Evolutionary conservation across 2,888 invertebrate genomes (phyloP).

Genomic region (Philereme transversata): DNA sequence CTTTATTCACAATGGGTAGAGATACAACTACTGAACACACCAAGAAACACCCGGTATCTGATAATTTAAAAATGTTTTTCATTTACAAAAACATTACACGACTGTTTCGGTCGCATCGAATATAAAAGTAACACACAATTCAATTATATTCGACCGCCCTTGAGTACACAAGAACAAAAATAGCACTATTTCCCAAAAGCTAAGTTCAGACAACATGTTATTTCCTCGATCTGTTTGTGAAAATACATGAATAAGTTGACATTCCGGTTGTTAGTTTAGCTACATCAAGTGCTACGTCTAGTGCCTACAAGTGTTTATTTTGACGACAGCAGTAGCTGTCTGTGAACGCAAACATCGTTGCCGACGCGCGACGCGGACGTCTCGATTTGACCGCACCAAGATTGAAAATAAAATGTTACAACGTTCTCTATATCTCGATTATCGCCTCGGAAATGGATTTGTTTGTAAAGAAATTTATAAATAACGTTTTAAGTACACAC

Average conservation of each 20-base stretch:
- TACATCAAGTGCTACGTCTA: conserved; percentile 3
- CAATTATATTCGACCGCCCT: conserved; percentile 5
- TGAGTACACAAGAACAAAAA: conserved; percentile 11
- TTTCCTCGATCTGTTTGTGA: conserved; percentile 1
- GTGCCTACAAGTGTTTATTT: conserved; percentile 24
- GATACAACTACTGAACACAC: not conserved
- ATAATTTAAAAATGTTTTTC: conserved; percentile 4
- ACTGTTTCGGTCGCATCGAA: conserved; percentile 14
- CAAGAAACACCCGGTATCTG: not conserved
- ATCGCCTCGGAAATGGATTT: conserved; percentile 30
- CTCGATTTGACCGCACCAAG: conserved; percentile 30
- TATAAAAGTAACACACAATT: conserved; percentile 14
- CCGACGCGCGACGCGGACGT: conserved; percentile 14
- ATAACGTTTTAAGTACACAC: conserved; percentile 29
- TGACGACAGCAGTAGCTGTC: conserved; percentile 20
- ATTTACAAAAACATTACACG: conserved; percentile 3
- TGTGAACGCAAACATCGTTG: too few species aligned
- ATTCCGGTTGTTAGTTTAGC: conserved; percentile 5
- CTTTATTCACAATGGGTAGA: not conserved
- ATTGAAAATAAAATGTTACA: conserved; percentile 29
- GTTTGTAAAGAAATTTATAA: conserved; percentile 34
- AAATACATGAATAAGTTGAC: conserved; percentile 11
- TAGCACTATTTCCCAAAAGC: conserved; percentile 13
- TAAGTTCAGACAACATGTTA: conserved; percentile 5
- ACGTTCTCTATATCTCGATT: conserved; percentile 25